phyloP scores from a whole-genome alignment of 2,797 vertebrate genomes.

The Kryptolebias ocellatus region DNA sequence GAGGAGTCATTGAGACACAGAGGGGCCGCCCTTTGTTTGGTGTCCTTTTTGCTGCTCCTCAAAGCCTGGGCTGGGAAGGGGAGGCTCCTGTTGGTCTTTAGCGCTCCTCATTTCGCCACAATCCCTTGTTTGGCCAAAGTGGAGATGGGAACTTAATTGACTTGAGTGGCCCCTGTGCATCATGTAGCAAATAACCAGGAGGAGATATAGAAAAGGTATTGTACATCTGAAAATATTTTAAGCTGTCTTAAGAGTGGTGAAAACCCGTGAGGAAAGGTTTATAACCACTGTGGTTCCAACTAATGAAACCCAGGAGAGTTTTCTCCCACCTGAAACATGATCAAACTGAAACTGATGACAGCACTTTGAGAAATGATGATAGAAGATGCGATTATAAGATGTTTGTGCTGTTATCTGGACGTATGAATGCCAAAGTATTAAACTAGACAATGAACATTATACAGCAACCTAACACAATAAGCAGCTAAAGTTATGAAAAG shows the following conservation, averaged over 20 bases:
- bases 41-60: conserved; percentile 92
- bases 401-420: not conserved
- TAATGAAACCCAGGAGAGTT: conserved; percentile 68
- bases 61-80: conserved; percentile 91
- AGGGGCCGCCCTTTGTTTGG: conserved; percentile 92
- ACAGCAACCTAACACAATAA: conserved; percentile 29
- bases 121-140: conserved; percentile 94
- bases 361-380: not conserved
- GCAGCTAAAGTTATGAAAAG: conserved; percentile 13
- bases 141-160: conserved; percentile 99
- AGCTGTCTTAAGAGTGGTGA: conserved; percentile 51
- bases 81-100: conserved; percentile 94
- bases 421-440: conserved; percentile 3
- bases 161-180: conserved; percentile 84
- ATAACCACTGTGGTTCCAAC: conserved; percentile 27
- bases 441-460: not conserved
- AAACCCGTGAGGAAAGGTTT: conserved; percentile 59
- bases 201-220: conserved; percentile 75
- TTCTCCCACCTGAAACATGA: conserved; percentile 34
- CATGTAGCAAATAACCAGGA: conserved; percentile 72
- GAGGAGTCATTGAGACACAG: conserved; percentile 90
- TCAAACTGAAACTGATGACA: conserved; percentile 14
- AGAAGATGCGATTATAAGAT: conserved; percentile 13
- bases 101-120: conserved; percentile 85
- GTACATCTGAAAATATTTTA: conserved; percentile 63